Evolutionary conservation across 37 sponge, comb jelly and placozoan species (phyloP), one percentile per base, ranked within the genome.

Genomic region (Petrosia ficiformis): DNA sequence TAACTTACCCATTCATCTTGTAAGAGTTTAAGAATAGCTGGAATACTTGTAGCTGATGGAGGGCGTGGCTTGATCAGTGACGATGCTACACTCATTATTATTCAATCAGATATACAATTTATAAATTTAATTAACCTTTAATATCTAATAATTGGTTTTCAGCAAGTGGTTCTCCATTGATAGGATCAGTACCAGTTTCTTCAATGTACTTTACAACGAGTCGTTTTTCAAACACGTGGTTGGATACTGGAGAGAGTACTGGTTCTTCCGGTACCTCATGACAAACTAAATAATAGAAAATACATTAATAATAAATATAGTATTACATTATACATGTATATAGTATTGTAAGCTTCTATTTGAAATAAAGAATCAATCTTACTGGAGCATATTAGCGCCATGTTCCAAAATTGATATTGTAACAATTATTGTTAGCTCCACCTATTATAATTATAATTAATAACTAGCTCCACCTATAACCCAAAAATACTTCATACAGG

Each of bases 11-110:
- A 96, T 60, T 96, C 97, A 66, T 96, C 99, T 71, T 99, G 99
- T 14, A 99, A 85, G 14, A 96, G 87, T 63, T 99, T 99, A 65
- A 99, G 70, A 57, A 99, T 93, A 32, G 99, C 99, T 11, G 99
- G 99, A 59, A 99, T 99, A 81, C 97, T 96, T 61, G 99, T 99
- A 34, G 99, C 99, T 42, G 99, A 93, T 0, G 99, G 99, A 25
- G 97, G 99, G 37, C 99, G 74, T 26, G 99, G 97, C 40, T 92
- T 86, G 60, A 91, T 81, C 32, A 95, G 77, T 0, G 96, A 94
- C 34, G 77, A 80, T 2, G 83, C 91, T 94, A 76, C 61, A 65
- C 35, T 44, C 28, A 65, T 61, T 33, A 60, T 59, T 25, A 76
- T 61, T 1, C 37, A 71, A 24, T 14, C 6, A n/a, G 14, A 22